Evolutionary conservation across 2,797 vertebrate species (phyloP).

Genomic region (Potorous gilbertii): DNA sequence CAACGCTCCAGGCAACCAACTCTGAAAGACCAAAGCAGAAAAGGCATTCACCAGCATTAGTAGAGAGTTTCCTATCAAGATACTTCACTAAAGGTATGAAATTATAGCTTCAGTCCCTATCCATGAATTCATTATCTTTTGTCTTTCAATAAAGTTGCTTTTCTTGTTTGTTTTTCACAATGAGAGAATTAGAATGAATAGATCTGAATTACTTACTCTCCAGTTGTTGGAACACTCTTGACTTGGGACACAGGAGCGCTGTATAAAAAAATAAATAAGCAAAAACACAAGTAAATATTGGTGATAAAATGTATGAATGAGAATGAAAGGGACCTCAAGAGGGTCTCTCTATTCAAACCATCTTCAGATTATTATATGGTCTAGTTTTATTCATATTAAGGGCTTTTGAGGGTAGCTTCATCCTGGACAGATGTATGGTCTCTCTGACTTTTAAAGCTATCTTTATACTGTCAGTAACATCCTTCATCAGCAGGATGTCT

Average conservation of each 20-base stretch:
- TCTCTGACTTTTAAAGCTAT: neutral
- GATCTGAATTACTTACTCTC: conserved; percentile 89
- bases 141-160: conserved; percentile 12
- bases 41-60: neutral
- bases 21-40: neutral
- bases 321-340: neutral
- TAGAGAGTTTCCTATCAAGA: neutral
- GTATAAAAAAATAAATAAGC: conserved; percentile 79
- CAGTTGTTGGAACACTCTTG: conserved; percentile 87
- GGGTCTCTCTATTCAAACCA: neutral
- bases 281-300: conserved; percentile 42
- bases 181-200: neutral
- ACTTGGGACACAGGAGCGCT: conserved; percentile 90
- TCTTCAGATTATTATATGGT: neutral
- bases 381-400: neutral
- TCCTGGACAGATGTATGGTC: neutral
- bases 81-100: neutral
- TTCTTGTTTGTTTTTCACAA: neutral
- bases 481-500: neutral
- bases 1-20: neutral
- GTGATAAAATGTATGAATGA: neutral
- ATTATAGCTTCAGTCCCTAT: neutral
- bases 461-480: neutral
- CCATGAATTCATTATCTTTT: neutral
- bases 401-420: neutral